Base-by-base conservation (phyloP, 2,888 invertebrate genomes). In the Cosmia trapezina region DNA sequence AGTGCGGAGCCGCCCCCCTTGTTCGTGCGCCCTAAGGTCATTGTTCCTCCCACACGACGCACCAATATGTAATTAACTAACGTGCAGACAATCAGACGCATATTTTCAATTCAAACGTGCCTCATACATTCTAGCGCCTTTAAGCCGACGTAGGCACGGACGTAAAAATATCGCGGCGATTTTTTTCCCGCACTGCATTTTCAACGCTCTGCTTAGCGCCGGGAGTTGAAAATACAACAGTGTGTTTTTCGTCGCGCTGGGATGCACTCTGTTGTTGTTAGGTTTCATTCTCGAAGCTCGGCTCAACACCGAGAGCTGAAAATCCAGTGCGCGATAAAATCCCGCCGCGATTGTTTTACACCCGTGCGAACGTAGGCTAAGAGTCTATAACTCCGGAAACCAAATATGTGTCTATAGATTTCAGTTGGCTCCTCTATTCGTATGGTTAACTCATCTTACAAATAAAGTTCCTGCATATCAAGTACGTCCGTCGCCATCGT, bases 1-100 rank as follows among this genome's bases (percentile, higher is more conserved):
- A 84, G 76, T 77, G 80, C 79, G 78, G 73, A 76, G 70, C 87
- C 88, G 87, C 89, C 90, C 88, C 87, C 84, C 88, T 86, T 86
- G 85, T 86, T 83, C 85, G 80, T 78, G 84, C 84, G 86, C 88
- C 89, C 89, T 90, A 88, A 88, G 89, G 89, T 90, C 92, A 84
- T 91, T 90, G 90, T 90, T 89, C 88, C 88, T 83, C 84, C 85
- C 79, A 83, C 84, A 85, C 84, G 77, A 82, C 62, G 74, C 71
- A 76, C 73, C 76, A 78, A 81, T 82, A 76, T 70, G 75, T 80
- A 80, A 80, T 84, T 80, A 83, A 83, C 67, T 72, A 72, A 76
- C 69, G 62, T 76, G 59, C 70, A 78, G 62, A 79, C 75, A 70
- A 80, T 74, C 70, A 71, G 19, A 63, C 60, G 62, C 74, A 64